These are phyloP conservation scores for Drosophila equinoxialis DNA, from an alignment of 1,140 invertebrate species.

Conservation along the genomic window DNA sequence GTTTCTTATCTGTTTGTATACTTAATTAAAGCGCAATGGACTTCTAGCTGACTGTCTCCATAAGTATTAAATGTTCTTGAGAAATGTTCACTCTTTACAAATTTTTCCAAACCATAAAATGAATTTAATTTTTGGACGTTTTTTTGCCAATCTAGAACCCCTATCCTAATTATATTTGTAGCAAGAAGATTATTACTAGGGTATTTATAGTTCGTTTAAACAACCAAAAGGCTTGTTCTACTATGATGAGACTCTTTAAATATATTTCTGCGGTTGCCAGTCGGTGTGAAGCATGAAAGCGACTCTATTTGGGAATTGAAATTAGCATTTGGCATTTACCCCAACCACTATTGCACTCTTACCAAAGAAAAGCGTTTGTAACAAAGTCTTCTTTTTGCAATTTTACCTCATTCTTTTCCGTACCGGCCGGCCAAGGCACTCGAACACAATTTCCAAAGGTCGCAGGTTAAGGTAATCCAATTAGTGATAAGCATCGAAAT, in stretches of 20 bases:
- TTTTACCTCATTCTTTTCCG: conserved; percentile 8
- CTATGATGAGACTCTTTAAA: conserved; percentile 16
- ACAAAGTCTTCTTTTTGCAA: conserved; percentile 31
- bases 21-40: too few relatives aligned
- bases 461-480: conserved; percentile 64
- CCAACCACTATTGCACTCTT: conserved; percentile 18
- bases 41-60: too few relatives aligned
- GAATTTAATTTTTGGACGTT: too few relatives aligned
- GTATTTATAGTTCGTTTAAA: too few relatives aligned
- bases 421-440: conserved; percentile 3
- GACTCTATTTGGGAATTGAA: conserved; percentile 38
- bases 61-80: too few relatives aligned
- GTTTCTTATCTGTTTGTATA: too few relatives aligned
- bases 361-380: conserved; percentile 30
- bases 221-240: too few relatives aligned
- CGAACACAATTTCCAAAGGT: conserved; percentile 45
- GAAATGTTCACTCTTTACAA: too few relatives aligned
- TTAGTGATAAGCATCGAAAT: conserved; percentile 67
- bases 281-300: conserved; percentile 47
- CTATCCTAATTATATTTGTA: too few relatives aligned
- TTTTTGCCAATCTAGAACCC: too few relatives aligned
- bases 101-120: too few relatives aligned
- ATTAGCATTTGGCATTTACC: conserved; percentile 73
- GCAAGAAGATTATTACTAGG: too few relatives aligned
- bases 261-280: conserved; percentile 37